These are phyloP conservation scores for Mechanitis messenoides DNA, from an alignment of 2,888 invertebrate species.

Conservation along the genomic window DNA sequence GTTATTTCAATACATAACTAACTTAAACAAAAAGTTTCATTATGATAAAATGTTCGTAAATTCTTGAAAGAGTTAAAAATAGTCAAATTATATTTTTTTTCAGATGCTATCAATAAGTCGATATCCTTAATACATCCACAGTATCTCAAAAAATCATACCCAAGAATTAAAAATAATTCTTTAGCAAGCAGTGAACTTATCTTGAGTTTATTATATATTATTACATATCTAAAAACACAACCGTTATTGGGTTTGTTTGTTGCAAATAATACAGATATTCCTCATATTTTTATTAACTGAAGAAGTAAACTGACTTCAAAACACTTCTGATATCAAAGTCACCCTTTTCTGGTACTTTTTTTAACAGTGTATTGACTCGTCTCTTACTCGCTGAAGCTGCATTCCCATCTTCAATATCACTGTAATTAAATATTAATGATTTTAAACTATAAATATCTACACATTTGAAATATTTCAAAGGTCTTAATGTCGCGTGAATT, in stretches of 20 bases:
- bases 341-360: slow-evolving; percentile 83
- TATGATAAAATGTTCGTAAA: too few species aligned
- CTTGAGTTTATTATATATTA: not conserved
- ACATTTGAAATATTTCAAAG: too few species aligned
- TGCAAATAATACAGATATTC: not conserved
- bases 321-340: slow-evolving; percentile 86
- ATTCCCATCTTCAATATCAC: slow-evolving; percentile 68
- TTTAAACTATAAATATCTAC: not conserved
- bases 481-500: too few species aligned
- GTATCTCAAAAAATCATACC: not conserved
- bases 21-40: too few species aligned
- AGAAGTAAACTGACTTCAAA: slow-evolving; percentile 88
- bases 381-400: slow-evolving; percentile 75
- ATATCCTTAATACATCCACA: not conserved
- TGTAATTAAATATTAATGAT: slow-evolving; percentile 35
- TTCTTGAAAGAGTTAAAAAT: too few species aligned
- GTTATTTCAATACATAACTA: too few species aligned
- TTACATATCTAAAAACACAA: not conserved
- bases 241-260: not conserved
- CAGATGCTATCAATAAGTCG: not conserved
- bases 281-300: slow-evolving; percentile 77
- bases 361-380: slow-evolving; percentile 78
- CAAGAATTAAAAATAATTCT: slow-evolving; percentile 9
- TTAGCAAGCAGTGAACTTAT: not conserved
- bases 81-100: too few species aligned